Conservation (phyloP, 1,140 invertebrate species). For the Drosophila watanabei region DNA sequence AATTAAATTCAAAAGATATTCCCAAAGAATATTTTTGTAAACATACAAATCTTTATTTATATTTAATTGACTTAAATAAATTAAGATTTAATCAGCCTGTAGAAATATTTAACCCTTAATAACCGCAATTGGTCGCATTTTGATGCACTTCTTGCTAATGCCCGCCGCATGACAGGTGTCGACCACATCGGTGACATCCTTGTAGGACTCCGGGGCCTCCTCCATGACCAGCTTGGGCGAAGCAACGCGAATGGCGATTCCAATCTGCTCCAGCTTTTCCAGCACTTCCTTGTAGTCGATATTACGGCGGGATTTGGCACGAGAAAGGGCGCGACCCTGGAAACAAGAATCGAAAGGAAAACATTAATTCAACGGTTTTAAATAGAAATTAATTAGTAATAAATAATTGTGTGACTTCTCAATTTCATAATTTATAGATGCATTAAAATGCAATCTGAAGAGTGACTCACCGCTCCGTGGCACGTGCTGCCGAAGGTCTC, state of each 20-base stretch:
- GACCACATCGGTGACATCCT: slow-evolving; percentile 99
- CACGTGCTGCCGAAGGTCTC: slow-evolving; percentile 99
- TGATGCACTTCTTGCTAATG: slow-evolving; percentile 99
- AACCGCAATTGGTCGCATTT: slow-evolving; percentile 98
- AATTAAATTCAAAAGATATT: background rate
- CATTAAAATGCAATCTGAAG: background rate
- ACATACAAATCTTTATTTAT: slow-evolving; percentile 30
- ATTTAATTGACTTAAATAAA: slow-evolving; percentile 37
- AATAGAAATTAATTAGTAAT: background rate
- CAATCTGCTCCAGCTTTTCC: slow-evolving; percentile 93
- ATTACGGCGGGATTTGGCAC: slow-evolving; percentile 98
- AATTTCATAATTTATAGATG: background rate
- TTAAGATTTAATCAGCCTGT: slow-evolving; percentile 7
- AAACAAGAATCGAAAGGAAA: background rate
- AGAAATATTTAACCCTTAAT: slow-evolving; percentile 95
- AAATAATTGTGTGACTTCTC: background rate
- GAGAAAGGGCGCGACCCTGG: slow-evolving; percentile 97
- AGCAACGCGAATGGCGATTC: slow-evolving; percentile 98
- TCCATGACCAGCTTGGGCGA: slow-evolving; percentile 99
- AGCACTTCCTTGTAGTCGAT: slow-evolving; percentile 97
- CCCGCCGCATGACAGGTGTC: slow-evolving; percentile 99
- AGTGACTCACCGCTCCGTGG: slow-evolving; percentile 96
- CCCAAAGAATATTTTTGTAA: background rate
- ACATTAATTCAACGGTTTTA: background rate
- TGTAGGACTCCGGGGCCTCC: slow-evolving; percentile 99